phyloP scores from a whole-genome alignment of 2,113 vertebrate genomes.

The Pterocles gutturalis region DNA sequence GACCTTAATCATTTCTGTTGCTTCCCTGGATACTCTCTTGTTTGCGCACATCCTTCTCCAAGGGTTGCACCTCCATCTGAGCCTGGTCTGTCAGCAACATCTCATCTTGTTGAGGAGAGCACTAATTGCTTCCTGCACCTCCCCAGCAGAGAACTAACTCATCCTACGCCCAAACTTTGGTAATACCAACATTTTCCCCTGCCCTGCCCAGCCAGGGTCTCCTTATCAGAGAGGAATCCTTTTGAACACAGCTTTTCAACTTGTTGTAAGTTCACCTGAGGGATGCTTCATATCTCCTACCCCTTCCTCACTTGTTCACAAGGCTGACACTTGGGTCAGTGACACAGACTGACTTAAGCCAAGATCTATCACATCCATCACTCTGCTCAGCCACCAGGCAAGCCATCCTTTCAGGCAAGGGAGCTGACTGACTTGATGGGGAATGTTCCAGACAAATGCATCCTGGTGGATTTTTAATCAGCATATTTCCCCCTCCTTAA shows the following conservation, averaged over 20 bases:
- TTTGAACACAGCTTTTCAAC: neutral
- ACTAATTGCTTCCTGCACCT: neutral
- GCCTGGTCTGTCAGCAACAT: neutral
- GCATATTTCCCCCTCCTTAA: neutral
- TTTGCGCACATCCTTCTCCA: neutral
- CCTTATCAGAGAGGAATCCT: neutral
- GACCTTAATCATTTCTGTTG: neutral
- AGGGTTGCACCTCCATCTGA: neutral
- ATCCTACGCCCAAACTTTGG: neutral
- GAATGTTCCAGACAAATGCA: neutral
- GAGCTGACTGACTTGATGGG: neutral
- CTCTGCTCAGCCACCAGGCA: rapidly evolving
- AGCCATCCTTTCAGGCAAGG: neutral
- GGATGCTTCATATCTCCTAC: neutral
- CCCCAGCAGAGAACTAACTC: neutral
- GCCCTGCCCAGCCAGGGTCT: neutral
- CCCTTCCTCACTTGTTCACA: neutral
- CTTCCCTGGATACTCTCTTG: neutral
- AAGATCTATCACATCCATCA: rapidly evolving
- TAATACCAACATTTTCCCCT: neutral
- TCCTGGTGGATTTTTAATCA: neutral
- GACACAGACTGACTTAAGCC: neutral
- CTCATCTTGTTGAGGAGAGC: neutral
- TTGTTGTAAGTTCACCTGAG: neutral
- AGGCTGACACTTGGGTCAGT: neutral